phyloP scores from a whole-genome alignment of 2,113 vertebrate species.

The Dunckerocampus dactyliophorus region DNA sequence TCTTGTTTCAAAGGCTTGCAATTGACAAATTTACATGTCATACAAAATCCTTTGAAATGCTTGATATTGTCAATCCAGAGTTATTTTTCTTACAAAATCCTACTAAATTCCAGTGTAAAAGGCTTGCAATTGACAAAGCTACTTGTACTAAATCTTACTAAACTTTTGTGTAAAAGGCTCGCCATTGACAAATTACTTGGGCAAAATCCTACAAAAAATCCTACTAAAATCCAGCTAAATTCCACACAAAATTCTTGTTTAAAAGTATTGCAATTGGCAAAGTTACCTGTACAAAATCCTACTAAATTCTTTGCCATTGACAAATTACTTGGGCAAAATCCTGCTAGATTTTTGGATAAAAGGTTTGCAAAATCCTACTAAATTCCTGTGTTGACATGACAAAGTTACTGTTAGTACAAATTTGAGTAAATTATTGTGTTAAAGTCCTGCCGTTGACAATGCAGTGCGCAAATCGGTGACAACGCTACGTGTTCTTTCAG shows the following conservation, averaged over 20 bases:
- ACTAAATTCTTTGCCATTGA: background rate
- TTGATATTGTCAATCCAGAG: too few species aligned
- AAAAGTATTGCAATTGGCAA: too few species aligned
- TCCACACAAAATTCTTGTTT: too few species aligned
- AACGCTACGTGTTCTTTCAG: background rate
- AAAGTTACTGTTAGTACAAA: background rate
- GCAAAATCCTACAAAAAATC: background rate
- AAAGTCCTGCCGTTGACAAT: background rate
- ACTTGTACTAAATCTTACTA: too few species aligned
- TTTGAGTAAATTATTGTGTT: background rate
- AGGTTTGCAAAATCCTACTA: background rate
- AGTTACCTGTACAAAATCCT: conserved; percentile 7
- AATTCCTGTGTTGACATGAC: background rate
- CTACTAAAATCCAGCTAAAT: conserved; percentile 1
- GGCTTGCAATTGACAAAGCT: too few species aligned
- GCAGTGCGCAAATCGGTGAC: background rate
- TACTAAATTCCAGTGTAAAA: background rate
- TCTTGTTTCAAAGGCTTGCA: too few species aligned
- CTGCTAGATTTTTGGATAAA: background rate
- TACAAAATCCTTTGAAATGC: too few species aligned
- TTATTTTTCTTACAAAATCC: too few species aligned
- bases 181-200: too few species aligned
- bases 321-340: background rate
- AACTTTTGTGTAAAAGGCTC: too few species aligned
- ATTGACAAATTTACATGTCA: too few species aligned